Base-by-base conservation (phyloP, 2,888 invertebrate species). In the Chydorus sphaericus region DNA sequence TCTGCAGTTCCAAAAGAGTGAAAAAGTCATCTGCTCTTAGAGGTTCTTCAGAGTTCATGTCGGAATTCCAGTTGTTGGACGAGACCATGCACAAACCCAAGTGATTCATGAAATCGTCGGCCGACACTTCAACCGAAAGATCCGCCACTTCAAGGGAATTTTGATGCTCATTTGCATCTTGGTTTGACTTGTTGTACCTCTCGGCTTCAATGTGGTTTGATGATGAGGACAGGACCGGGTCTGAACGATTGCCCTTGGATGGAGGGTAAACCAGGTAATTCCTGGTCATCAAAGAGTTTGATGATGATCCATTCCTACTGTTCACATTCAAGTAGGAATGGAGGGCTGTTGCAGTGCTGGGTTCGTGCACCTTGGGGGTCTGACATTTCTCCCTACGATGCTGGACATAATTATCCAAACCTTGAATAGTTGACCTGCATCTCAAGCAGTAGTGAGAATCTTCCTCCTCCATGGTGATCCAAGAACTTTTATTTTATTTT, bases 381-480 rank as follows among this genome's bases (percentile, higher is more conserved):
- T 73, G 73, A 63, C 88, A 88, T 61, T 77, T 77, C 31, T 76
- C 73, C 66, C 86, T 86, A 44, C 90, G 79, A 66, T 93, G 92
- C 37, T 77, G 77, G 28, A 93, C 79, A 67, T 93, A 93, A 67
- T 84, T 85, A 39, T 85, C 83, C n/a, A 93, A 73, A 0, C 92
- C 92, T 36, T 80, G 71, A 59, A 92, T 82, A 3, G 90, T 89
- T 18, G 76, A 68, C 63, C 85, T 84, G 71, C 92, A 93, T 66
- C 85, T 86, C 64, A 91, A 81, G 70, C 92, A 93, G 60, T 87
- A 78, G 66, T 93, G 92, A 4, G 78, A 82, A 70, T 92, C 89
- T 55, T 87, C 85, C 51, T 88, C 83, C 4, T 65, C 64, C 44
- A 55, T 33, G 29, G 11, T 28, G 26, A n/a, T 5, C 10, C 8